Conservation (phyloP, 2,888 invertebrate species). For the Idaea dimidiata region DNA sequence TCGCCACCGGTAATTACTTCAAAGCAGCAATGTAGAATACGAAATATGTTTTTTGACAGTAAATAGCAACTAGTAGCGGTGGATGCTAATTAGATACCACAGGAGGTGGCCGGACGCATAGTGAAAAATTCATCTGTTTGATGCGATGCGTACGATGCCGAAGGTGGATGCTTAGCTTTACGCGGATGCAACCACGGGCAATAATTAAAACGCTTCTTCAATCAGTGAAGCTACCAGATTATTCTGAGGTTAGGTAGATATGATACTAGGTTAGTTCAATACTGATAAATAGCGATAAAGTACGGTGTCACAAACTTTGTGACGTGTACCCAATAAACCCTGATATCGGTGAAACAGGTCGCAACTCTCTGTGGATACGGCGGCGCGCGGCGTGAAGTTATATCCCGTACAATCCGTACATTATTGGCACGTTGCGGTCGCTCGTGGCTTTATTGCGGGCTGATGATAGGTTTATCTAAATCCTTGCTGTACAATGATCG, state of each 20-base stretch:
- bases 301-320: conserved; percentile 1
- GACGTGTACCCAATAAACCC: not conserved
- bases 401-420: not conserved
- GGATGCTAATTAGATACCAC: too few relatives aligned
- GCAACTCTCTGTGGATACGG: not conserved
- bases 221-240: too few relatives aligned
- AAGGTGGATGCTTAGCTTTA: too few relatives aligned
- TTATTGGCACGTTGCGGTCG: not conserved
- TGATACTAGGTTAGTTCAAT: not conserved
- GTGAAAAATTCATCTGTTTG: too few relatives aligned
- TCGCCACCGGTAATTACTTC: too few relatives aligned
- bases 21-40: too few relatives aligned
- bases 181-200: too few relatives aligned
- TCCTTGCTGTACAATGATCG: not conserved
- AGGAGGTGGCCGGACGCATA: too few relatives aligned
- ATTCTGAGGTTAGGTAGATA: not conserved
- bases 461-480: not conserved
- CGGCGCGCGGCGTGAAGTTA: not conserved
- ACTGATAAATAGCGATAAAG: not conserved
- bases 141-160: too few relatives aligned
- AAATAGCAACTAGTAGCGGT: too few relatives aligned
- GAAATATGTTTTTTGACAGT: too few relatives aligned
- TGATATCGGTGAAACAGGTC: not conserved
- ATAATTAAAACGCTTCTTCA: too few relatives aligned
- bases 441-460: not conserved